Base-by-base conservation (phyloP, 1,140 invertebrate genomes). In the Drosophila pseudoananassae region DNA sequence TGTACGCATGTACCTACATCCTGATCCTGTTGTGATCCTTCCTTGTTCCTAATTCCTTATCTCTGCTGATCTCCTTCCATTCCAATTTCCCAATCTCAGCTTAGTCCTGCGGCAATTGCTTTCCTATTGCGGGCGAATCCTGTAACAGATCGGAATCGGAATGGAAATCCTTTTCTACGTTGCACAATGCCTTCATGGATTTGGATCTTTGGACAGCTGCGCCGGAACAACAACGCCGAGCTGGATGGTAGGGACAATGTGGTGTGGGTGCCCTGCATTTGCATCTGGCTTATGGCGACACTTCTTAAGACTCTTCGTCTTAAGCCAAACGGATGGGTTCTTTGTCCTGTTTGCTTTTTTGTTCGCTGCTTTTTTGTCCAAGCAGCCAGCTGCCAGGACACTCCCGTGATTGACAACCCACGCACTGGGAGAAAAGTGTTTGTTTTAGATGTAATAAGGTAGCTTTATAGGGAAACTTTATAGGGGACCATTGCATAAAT, bases 101-200 rank as follows among this genome's bases (percentile, higher is more conserved):
- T 81, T 74, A 82, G 59, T 20, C 33, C 47, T 15, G 51, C 3
- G 12, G 29, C 38, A 40, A 69, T 60, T 65, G 78, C 78, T 60
- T 73, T 81, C 72, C 52, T 73, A 81, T 80, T 80, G 77, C 68
- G 46, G 45, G 36, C 38, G 64, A 80, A 80, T 82, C 57, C 65
- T 77, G 78, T 69, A 76, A 73, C 70, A 52, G 50, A 46, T 63
- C 43, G 50, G 8, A 20, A 12, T 36, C 75, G 10, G 33, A 3
- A 23, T 8, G 29, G 65, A 53, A 76, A 84, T 83, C 75, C 80
- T 63, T 75, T 75, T 23, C 38, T 49, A 12, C 20, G 40, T 52
- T 71, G 58, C 59, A 65, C 75, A 57, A 72, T 65, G 23, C 38
- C 23, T 15, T 14, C 14, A 3, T 14, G 23, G 10, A 8, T 51